These are phyloP conservation scores for Mesoclemmys tuberculata DNA, from an alignment of 2,113 vertebrate genomes.

Conservation along the genomic window DNA sequence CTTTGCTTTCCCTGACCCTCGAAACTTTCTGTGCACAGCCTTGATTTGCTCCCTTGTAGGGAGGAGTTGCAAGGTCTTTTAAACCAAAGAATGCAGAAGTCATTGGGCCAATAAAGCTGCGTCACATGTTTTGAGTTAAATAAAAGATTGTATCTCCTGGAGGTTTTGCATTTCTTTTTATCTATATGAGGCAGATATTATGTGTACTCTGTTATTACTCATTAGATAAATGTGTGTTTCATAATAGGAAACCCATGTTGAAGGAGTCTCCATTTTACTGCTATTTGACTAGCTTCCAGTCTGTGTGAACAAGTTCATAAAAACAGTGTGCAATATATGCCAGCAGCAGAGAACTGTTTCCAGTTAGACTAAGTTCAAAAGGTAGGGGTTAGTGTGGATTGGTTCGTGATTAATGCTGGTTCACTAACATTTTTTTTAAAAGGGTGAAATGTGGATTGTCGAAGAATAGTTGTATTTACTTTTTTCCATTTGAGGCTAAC, in stretches of 20 bases:
- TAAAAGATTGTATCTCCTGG: neutral
- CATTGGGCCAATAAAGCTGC: rapidly evolving
- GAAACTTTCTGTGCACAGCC: too few relatives aligned
- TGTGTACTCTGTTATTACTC: rapidly evolving
- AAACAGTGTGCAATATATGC: rapidly evolving
- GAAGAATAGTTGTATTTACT: neutral
- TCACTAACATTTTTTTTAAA: neutral
- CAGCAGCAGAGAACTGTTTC: neutral
- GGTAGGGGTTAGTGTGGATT: neutral
- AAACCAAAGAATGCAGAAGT: neutral
- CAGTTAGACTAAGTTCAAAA: rapidly evolving
- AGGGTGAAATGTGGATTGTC: neutral
- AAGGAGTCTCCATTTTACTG: neutral
- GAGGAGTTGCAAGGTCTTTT: neutral
- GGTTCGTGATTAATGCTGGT: neutral
- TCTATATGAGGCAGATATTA: neutral
- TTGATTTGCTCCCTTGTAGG: neutral
- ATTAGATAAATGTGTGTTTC: neutral
- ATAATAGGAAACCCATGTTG: neutral
- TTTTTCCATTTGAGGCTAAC: neutral
- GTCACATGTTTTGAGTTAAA: rapidly evolving
- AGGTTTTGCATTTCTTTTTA: neutral
- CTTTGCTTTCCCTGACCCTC: neutral
- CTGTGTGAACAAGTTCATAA: rapidly evolving
- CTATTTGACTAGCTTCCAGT: neutral